phyloP scores from a whole-genome alignment of 2,113 vertebrate species.

The Falcunculus frontatus region DNA sequence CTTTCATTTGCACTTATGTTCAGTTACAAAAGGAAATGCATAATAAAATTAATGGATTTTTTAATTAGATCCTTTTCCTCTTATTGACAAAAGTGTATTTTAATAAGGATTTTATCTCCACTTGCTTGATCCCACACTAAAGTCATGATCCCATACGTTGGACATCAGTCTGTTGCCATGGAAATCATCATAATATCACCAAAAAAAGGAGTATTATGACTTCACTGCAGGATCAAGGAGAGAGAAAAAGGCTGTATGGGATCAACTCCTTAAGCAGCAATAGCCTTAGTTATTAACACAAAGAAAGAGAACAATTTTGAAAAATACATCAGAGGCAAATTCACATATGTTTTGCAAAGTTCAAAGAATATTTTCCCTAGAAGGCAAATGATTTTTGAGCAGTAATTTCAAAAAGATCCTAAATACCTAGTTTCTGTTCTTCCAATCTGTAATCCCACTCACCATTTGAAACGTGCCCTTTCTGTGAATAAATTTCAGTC shows the following conservation, averaged over 20 bases:
- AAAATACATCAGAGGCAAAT: neutral
- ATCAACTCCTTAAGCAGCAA: constrained; percentile 2
- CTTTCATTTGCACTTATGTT: neutral
- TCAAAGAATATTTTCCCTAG: neutral
- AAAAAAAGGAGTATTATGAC: constrained; percentile 56
- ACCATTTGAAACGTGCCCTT: neutral
- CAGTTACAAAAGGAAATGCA: neutral
- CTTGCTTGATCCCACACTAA: constrained; percentile 1
- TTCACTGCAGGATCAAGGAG: constrained; percentile 43
- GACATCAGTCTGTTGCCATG: constrained; percentile 69
- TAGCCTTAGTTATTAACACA: neutral
- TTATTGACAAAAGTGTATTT: constrained; percentile 38
- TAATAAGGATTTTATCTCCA: constrained; percentile 53
- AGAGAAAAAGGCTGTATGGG: neutral
- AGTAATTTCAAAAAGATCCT: neutral
- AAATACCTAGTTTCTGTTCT: neutral
- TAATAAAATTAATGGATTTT: neutral
- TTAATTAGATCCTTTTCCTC: neutral
- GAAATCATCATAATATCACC: constrained; percentile 61
- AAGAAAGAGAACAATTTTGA: neutral
- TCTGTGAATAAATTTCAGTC: neutral
- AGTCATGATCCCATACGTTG: constrained; percentile 48
- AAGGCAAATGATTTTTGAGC: neutral
- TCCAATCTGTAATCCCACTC: neutral
- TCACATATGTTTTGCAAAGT: neutral